Conservation (phyloP, 2,113 vertebrate species). For the Xiphophorus hellerii region DNA sequence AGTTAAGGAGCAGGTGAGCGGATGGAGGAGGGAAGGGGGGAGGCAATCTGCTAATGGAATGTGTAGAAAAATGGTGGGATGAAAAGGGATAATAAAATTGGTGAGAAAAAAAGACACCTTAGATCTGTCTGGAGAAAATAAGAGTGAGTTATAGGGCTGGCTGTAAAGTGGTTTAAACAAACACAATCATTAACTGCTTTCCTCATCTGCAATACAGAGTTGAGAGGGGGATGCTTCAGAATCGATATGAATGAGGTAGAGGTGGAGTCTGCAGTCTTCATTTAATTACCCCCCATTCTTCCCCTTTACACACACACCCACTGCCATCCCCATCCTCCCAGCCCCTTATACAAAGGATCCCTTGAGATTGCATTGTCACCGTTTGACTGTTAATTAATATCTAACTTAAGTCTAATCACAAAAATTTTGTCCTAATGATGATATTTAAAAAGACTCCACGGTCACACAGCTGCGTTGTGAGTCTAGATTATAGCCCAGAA, state of each 20-base stretch:
- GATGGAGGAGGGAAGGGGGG: conserved; percentile 30
- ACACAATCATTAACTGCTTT: conserved; percentile 71
- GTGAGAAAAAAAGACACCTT: conserved; percentile 18
- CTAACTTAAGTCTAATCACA: conserved; percentile 70
- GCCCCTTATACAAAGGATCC: conserved; percentile 32
- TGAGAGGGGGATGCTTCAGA: conserved; percentile 20
- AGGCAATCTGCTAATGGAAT: conserved; percentile 83
- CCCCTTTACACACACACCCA: background rate
- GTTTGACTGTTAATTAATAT: conserved; percentile 79
- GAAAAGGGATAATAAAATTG: conserved; percentile 17
- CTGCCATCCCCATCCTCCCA: background rate
- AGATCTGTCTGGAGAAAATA: conserved; percentile 39
- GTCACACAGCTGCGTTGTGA: conserved; percentile 27
- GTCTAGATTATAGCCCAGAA: conserved; percentile 54
- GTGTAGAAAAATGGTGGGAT: conserved; percentile 56
- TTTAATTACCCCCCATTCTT: conserved; percentile 73
- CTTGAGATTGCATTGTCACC: conserved; percentile 58
- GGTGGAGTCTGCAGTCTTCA: conserved; percentile 63
- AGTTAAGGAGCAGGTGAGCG: conserved; percentile 41
- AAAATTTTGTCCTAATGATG: conserved; percentile 60
- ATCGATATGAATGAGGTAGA: conserved; percentile 22
- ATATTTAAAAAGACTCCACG: conserved; percentile 38
- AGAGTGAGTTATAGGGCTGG: conserved; percentile 38
- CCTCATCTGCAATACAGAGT: conserved; percentile 62
- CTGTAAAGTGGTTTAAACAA: conserved; percentile 70